phyloP scores from a whole-genome alignment of 2,113 vertebrate species.

The Ibidorhyncha struthersii region DNA sequence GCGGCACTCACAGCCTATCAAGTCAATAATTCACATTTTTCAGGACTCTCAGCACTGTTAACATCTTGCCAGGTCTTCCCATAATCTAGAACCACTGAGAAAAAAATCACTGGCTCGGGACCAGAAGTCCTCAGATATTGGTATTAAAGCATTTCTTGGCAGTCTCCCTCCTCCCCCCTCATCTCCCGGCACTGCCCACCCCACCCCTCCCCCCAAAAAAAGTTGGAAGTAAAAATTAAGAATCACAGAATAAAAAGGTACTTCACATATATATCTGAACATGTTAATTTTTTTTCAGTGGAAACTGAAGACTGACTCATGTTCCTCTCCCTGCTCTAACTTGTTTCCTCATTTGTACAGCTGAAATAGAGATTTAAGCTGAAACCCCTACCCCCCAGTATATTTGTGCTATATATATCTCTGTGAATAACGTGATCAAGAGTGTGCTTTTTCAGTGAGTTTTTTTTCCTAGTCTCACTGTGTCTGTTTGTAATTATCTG shows the following conservation, averaged over 20 bases:
- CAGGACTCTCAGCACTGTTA: neutral
- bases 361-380: neutral
- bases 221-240: neutral
- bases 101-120: neutral
- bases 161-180: too few relatives aligned
- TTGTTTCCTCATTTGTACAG: neutral
- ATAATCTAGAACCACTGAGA: neutral
- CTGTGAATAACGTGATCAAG: neutral
- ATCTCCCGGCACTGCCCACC: too few relatives aligned
- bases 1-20: slow-evolving; percentile 11
- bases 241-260: neutral
- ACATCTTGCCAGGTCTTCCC: neutral
- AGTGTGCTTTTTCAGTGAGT: neutral
- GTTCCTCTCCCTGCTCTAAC: neutral
- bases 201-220: neutral
- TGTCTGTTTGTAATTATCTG: neutral
- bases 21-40: slow-evolving; percentile 57
- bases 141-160: neutral
- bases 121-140: neutral
- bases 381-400: neutral
- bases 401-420: neutral
- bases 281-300: neutral
- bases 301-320: neutral
- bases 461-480: neutral
- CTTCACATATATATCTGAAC: neutral